Evolutionary conservation across 2,888 invertebrate genomes (phyloP), one percentile per base, ranked within the genome.

Genomic region (Herminia tarsipennalis): DNA sequence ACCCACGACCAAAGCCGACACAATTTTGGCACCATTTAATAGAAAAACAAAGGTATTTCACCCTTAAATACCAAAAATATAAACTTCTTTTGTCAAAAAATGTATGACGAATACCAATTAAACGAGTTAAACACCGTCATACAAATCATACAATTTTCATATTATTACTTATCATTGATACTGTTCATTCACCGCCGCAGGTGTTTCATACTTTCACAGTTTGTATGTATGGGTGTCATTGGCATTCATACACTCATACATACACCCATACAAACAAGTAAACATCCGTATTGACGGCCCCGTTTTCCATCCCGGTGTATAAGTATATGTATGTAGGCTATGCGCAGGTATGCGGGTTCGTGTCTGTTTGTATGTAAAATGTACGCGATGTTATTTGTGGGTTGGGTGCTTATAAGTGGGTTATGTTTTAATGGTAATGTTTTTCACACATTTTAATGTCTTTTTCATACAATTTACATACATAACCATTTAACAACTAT

Each of bases 261-360:
- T 33, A n/a, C 39, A 54, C 20, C 49, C 43, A 42, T 30, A 44
- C 2, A 21, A 10, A 4, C 32, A 47, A 14, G 18, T 25, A 47
- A 27, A 56, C 50, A 60, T 60, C 62, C 56, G 56, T 55, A 47
- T 55, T 44, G 30, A 38, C 56, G 67, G 50, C 66, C 73, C 48
- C 61, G 55, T 70, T 78, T 65, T 55, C 59, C 53, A 56, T 61
- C 53, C 51, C 46, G 56, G 56, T 71, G 69, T 63, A 68, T 75
- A 66, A 73, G 71, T 78, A 73, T 75, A 83, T 82, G 83, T 81
- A 82, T 82, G 70, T 76, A 59, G 81, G 74, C 63, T 78, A 64
- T 22, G 42, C 39, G 34, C 36, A 53, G 73, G 78, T 73, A 78
- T 79, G 76, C 55, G 32, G 52, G 44, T 52, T 41, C 55, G 55